Base-by-base conservation (phyloP, 2,113 vertebrate species). In the Cathartes aura region DNA sequence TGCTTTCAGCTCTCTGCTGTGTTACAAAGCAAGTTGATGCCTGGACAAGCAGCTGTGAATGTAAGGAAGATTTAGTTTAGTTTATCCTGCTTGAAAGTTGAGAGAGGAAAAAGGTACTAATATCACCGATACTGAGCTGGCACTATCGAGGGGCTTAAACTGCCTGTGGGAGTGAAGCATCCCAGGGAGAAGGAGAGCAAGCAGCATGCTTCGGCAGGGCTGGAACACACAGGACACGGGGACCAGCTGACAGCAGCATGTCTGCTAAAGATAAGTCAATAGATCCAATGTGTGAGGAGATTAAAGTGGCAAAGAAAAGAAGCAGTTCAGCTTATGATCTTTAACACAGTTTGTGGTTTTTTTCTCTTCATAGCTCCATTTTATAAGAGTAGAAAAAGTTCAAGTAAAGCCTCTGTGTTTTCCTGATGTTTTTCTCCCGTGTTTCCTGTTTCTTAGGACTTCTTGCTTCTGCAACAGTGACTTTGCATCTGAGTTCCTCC, bases 371-470 rank as follows among this genome's bases (percentile, higher is more conserved):
- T 36, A 70, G 34, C 59, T 84, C 12, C 6, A 3, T 91, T 95
- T 81, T 62, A 52, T 72, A 52, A 67, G 78, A 78, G 29, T 22
- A 70, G 52, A 72, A 90, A 21, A 91, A 6, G 23, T 38, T 86
- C 1, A 3, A 13, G 76, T 63, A 84, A 79, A 92, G 32, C 23
- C 30, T 63, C 58, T 71, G 15, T 89, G 9, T 87, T 96, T 86
- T 95, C 60, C 63, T 3, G 3, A 70, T 81, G 45, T 93, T 90
- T 67, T 70, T 21, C 10, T 56, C 53, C 40, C 3, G 3, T 16
- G 2, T 78, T 90, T 90, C 89, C 87, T 90, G 79, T 90, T 92
- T 93, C 83, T 82, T 83, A 63, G 43, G 43, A 62, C 15, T 82
- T 63, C 29, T 75, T 94, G 73, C 56, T 7, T 1, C 81, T 81